Base-by-base conservation (phyloP, 2,888 invertebrate species). In the Seira ritae region DNA sequence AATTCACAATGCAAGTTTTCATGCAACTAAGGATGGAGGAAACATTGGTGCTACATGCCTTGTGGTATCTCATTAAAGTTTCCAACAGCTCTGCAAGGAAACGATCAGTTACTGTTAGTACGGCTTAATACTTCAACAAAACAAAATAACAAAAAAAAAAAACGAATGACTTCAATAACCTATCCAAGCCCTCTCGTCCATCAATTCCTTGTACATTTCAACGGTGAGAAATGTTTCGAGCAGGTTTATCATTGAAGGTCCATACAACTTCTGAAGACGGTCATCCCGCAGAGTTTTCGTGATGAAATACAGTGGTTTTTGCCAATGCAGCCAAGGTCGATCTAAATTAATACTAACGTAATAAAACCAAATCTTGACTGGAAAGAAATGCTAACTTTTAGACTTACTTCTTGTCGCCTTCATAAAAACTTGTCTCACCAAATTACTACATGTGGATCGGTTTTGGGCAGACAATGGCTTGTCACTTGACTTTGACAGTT, bases 1-100 rank as follows among this genome's bases (percentile, higher is more conserved):
- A n/a, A n/a, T n/a, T n/a, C 46, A n/a, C n/a, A 46, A 88, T 87
- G 2, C 83, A 84, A 1, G 60, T 72, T 15, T 84, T 84, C 8
- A 87, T 31, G 24, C 81, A 81, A 50, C 73, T 60, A 12, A 84
- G 46, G 15, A 84, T n/a, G 10, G 65, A 80, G n/a, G 22, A 24
- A 1, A 66, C 31, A 15, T 74, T 50, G 62, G 80, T 71, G 12
- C 78, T 69, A 19, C 83, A 68, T 20, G 70, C 80, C 10, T 79
- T 65, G 20, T 70, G 68, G 42, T 76, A 73, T 46, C 62, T 81
- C 0, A 84, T 20, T 8, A 87, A 15, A 6, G 74, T 65, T 19
- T 69, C 67, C 22, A 86, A 84, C 19, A 87, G 15, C 22, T 85
- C 86, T 85, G 65, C 23, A 70, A 55, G 17, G 23, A 22, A 17